Evolutionary conservation across 2,888 invertebrate species (phyloP), one percentile per base, ranked within the genome.

Genomic region (Himalopsyche tibetana): DNA sequence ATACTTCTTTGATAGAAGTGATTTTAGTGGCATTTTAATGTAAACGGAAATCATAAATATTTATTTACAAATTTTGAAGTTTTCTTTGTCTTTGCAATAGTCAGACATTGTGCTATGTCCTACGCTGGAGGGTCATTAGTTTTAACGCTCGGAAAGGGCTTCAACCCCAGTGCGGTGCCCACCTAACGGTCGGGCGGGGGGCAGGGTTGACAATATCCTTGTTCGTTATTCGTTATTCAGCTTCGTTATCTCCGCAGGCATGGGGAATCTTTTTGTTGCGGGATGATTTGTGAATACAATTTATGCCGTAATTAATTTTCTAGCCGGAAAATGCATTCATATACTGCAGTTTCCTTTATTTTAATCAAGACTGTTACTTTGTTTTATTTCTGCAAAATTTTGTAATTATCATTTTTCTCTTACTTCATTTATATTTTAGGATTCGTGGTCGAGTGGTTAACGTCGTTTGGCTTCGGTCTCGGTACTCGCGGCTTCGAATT

Each of bases 71-170:
- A 51, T 51, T 51, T 51, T 15, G 15, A 51, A 51, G 51, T 51
- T 51, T 63, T 63, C 63, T 63, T 63, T 63, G 63, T 28, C 19
- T 63, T 55, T 63, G n/a, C 19, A 19, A 63, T 63, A 63, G 63
- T 63, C 63, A 63, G 63, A 63, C 63, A 19, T 19, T 63, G 63
- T 63, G 19, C 63, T 63, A 4, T 63, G 63, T 19, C 28, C 63
- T 63, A n/a, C 28, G 63, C 63, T 19, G 63, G 63, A 63, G 63
- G n/a, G 63, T 63, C 63, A 63, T 63, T 63, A 63, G 63, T 63
- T 63, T 63, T 63, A 63, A 63, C 63, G 63, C 11, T 63, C 63
- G 63, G 8, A 63, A 63, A 63, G 63, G 63, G 19, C 63, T 63
- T 28, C 63, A 63, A 63, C 63, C 63, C 63, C 63, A 63, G 63